Conservation (phyloP, 1,140 invertebrate species). For the Ostrea edulis region DNA sequence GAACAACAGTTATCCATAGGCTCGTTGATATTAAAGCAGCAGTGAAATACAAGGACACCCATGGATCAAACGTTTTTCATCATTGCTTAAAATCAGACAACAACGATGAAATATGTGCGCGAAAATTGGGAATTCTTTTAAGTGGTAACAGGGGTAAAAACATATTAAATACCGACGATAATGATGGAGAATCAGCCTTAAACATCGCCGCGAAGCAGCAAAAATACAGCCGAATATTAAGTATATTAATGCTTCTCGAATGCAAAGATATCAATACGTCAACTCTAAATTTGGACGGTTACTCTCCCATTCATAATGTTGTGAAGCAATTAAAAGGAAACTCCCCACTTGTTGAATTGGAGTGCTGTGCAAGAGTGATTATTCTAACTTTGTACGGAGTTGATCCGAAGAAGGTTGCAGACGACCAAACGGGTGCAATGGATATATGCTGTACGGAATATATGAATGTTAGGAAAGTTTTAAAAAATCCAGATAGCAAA, state of each 20-base stretch:
- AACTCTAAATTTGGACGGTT: background rate
- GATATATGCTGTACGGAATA: background rate
- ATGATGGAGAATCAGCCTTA: background rate
- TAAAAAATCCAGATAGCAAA: background rate
- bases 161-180: background rate
- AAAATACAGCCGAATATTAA: background rate
- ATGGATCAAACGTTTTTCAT: background rate
- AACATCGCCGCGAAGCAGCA: background rate
- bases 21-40: background rate
- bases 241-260: slow-evolving; percentile 2
- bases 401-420: background rate
- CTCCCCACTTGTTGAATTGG: background rate
- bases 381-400: background rate
- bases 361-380: slow-evolving; percentile 3
- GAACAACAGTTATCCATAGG: background rate
- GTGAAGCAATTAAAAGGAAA: background rate
- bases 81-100: background rate
- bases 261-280: background rate
- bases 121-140: background rate
- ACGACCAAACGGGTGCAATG: background rate
- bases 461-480: background rate
- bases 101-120: background rate
- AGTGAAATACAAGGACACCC: background rate
- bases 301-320: background rate
- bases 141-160: background rate